These are phyloP conservation scores for Agrilus cyanescens DNA, from an alignment of 2,888 invertebrate species.

Conservation along the genomic window DNA sequence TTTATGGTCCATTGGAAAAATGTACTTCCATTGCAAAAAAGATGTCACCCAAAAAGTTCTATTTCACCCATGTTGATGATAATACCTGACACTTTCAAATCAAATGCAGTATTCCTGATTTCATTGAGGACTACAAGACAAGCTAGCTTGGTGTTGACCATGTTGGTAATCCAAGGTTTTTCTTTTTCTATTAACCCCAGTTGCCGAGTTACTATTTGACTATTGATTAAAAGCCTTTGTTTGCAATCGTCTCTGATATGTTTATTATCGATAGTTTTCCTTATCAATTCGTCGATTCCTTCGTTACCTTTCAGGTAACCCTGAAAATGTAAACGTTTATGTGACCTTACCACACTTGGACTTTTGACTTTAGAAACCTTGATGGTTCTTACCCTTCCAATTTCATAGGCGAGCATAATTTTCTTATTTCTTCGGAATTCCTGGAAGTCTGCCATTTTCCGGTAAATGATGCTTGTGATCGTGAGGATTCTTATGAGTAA, in stretches of 20 bases:
- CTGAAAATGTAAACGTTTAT: constrained; percentile 19
- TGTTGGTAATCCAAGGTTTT: constrained; percentile 49
- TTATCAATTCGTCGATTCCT: constrained; percentile 43
- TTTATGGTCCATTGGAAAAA: too few relatives aligned
- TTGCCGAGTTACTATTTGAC: constrained; percentile 39
- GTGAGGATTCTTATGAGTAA: too few relatives aligned
- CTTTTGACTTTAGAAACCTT: too few relatives aligned
- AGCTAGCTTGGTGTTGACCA: constrained; percentile 52
- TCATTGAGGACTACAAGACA: constrained; percentile 48
- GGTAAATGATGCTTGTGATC: too few relatives aligned
- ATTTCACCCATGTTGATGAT: neutral
- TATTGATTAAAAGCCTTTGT: constrained; percentile 20
- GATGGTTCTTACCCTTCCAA: constrained; percentile 42
- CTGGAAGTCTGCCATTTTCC: too few relatives aligned
- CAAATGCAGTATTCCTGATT: constrained; percentile 42
- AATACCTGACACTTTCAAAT: constrained; percentile 44
- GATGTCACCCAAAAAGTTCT: neutral
- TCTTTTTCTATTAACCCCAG: constrained; percentile 44
- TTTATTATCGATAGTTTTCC: constrained; percentile 36
- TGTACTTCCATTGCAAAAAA: too few relatives aligned
- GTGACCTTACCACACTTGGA: too few relatives aligned
- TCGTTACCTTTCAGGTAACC: constrained; percentile 51
- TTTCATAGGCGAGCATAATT: constrained; percentile 48
- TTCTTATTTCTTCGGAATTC: constrained; percentile 32
- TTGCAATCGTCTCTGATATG: constrained; percentile 22